Evolutionary conservation across 2,113 vertebrate species (phyloP).

Genomic region (Danionella cerebrum): DNA sequence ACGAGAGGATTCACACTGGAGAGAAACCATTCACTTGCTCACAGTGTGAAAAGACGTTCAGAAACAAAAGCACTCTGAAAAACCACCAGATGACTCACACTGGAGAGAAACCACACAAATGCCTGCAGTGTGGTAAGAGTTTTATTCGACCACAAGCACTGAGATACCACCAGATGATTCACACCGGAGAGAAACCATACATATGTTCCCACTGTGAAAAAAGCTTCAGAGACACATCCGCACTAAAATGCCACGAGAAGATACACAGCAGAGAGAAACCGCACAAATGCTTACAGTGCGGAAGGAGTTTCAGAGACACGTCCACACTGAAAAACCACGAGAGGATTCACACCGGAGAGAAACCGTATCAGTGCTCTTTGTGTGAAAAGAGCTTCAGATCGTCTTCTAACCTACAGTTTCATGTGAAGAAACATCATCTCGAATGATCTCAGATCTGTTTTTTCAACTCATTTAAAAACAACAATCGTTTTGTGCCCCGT

Average conservation of each 20-base stretch:
- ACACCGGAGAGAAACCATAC: not conserved
- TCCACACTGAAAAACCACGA: too few species aligned
- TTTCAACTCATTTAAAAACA: too few species aligned
- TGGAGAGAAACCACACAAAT: not conserved
- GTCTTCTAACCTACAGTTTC: too few species aligned
- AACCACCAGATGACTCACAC: not conserved
- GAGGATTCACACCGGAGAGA: too few species aligned
- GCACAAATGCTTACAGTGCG: not conserved
- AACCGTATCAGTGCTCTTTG: too few species aligned
- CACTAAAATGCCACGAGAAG: not conserved
- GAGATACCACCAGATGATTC: not conserved
- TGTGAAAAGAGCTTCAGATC: too few species aligned
- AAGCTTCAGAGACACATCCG: not conserved
- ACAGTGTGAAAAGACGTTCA: not conserved
- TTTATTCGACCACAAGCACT: not conserved
- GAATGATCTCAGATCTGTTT: too few species aligned
- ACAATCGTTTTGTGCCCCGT: too few species aligned
- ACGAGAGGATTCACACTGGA: not conserved
- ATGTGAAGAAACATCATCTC: too few species aligned
- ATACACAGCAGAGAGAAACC: conserved; percentile 5
- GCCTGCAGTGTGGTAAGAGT: not conserved
- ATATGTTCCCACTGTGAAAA: conserved; percentile 11
- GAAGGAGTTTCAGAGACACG: conserved; percentile 7
- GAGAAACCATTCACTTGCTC: not conserved
- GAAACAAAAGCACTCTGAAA: not conserved